phyloP scores from a whole-genome alignment of 2,888 invertebrate genomes.

The Trachelus stipa region DNA sequence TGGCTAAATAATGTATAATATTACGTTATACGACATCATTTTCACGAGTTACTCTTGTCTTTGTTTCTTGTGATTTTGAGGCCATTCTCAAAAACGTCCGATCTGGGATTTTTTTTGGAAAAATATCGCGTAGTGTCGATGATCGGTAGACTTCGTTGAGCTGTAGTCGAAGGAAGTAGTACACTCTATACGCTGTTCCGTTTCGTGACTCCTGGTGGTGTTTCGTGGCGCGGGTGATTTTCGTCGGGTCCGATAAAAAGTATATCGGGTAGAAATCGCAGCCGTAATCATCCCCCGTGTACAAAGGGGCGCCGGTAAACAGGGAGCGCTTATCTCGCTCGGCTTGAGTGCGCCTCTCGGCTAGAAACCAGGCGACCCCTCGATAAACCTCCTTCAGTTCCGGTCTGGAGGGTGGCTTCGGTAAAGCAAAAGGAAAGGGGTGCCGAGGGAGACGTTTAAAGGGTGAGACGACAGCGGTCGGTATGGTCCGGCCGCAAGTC shows the following conservation, averaged over 20 bases:
- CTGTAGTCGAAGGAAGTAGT: neutral
- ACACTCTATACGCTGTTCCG: neutral
- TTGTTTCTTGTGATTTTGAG: neutral
- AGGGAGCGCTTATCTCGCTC: slow-evolving; percentile 43
- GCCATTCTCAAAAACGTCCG: neutral
- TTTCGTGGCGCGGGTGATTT: neutral
- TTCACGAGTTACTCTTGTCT: neutral
- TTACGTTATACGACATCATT: neutral
- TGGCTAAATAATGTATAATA: neutral
- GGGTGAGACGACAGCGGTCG: slow-evolving; percentile 11
- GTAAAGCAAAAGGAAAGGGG: neutral
- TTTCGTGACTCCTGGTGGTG: neutral
- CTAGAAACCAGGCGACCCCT: slow-evolving; percentile 47
- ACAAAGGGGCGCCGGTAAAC: slow-evolving; percentile 42
- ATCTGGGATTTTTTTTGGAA: neutral
- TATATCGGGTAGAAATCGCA: slow-evolving; percentile 24
- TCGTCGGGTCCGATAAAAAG: slow-evolving; percentile 26
- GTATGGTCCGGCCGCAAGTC: slow-evolving; percentile 22
- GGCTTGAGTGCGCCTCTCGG: slow-evolving; percentile 32
- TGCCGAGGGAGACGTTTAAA: slow-evolving; percentile 11
- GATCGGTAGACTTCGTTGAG: neutral
- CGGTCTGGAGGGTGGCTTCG: slow-evolving; percentile 2
- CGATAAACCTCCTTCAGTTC: slow-evolving; percentile 47
- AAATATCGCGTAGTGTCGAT: neutral
- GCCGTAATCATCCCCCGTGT: slow-evolving; percentile 37